Percentiles rank a stretch among this genome's conserved stretches.
phyloP scores from a whole-genome alignment of 2,888 invertebrate genomes.

The Andrena chrysosceles region DNA sequence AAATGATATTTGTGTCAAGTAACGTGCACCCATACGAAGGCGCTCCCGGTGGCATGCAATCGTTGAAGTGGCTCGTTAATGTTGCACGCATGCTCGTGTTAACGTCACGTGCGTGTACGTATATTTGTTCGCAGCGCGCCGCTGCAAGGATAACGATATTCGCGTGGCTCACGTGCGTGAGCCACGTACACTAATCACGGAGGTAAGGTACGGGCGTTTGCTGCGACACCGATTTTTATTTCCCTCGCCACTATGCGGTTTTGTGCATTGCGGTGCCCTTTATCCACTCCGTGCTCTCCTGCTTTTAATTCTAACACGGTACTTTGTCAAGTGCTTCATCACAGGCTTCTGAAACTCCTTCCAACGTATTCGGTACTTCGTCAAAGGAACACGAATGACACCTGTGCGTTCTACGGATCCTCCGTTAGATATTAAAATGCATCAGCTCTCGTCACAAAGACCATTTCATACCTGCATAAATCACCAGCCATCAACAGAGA shows the following conservation, averaged over 20 bases:
- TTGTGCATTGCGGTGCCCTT: neutral
- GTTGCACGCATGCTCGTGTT: conserved; percentile 31
- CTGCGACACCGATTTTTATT: conserved; percentile 27
- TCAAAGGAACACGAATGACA: neutral
- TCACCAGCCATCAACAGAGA: conserved; percentile 7
- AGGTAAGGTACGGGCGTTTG: conserved; percentile 22
- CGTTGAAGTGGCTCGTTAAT: conserved; percentile 39
- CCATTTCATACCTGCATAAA: conserved; percentile 10
- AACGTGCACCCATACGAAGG: neutral
- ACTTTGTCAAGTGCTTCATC: neutral
- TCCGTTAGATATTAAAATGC: neutral
- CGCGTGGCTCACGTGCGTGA: conserved; percentile 30
- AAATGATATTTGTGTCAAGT: conserved; percentile 8
- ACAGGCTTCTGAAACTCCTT: neutral
- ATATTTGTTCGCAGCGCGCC: neutral
- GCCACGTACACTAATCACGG: conserved; percentile 14
- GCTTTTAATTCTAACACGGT: neutral
- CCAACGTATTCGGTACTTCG: neutral
- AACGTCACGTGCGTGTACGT: conserved; percentile 13
- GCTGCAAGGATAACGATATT: conserved; percentile 25
- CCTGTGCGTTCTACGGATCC: too few relatives aligned
- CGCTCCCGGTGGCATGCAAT: conserved; percentile 16
- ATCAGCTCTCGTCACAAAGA: neutral
- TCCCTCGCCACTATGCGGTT: conserved; percentile 2
- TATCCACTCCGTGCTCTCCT: neutral